Percentiles rank a stretch among this genome's conserved stretches.
Conservation (phyloP, 1,140 invertebrate genomes). For the Scaptodrosophila lebanonensis region DNA sequence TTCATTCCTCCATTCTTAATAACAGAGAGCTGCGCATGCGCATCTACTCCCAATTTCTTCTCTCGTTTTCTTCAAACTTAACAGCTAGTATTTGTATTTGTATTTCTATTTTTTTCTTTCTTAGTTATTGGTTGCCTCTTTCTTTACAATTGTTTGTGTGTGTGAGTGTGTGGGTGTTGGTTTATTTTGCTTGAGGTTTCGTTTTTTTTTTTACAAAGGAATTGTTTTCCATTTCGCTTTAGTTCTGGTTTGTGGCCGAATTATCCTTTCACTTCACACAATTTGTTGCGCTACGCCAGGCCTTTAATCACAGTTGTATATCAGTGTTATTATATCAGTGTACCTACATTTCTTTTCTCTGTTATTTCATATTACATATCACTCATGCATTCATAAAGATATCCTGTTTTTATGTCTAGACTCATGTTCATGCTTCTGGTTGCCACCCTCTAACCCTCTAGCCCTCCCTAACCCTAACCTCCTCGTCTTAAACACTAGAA, state of each 20-base stretch:
- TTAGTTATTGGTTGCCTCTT: conserved; percentile 60
- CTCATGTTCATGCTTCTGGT: no score
- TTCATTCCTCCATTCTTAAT: conserved; percentile 22
- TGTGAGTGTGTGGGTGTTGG: conserved; percentile 40
- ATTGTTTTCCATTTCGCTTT: conserved; percentile 28
- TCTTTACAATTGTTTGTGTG: conserved; percentile 52
- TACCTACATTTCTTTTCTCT: no score
- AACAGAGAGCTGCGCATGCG: no score
- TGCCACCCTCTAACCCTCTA: no score
- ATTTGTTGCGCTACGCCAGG: no score
- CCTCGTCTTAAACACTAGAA: no score
- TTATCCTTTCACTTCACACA: no score
- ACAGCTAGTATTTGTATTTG: conserved; percentile 33
- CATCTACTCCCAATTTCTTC: conserved; percentile 3
- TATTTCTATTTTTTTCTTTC: conserved; percentile 28
- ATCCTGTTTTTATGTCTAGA: no score
- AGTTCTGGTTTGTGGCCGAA: conserved; percentile 23
- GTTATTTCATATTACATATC: no score
- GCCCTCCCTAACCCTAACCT: no score
- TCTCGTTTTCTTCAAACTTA: conserved; percentile 43
- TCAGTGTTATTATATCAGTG: no score
- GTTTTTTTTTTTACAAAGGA: conserved; percentile 42
- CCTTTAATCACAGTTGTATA: conserved; percentile 6
- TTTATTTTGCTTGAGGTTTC: conserved; percentile 35
- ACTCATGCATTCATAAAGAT: no score